Base-by-base conservation (phyloP, 2,113 vertebrate species). In the Xenotilapia leptura region DNA sequence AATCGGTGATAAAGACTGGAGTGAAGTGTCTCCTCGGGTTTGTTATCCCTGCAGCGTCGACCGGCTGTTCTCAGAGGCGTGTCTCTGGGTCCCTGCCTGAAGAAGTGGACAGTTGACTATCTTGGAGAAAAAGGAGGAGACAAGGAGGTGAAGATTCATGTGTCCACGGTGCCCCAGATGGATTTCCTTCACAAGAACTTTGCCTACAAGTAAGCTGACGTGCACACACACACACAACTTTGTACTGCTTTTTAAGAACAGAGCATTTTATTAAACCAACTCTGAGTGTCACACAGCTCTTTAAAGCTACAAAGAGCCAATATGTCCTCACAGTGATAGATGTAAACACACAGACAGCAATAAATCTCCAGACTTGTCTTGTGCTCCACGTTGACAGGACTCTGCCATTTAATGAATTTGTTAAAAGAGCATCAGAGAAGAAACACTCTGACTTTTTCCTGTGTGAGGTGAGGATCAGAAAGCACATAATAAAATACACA, bases 101-200 rank as follows among this genome's bases (percentile, higher is more conserved):
- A 96, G 26, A 97, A 95, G 82, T 99, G 98, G 99, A 98, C 97
- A 1, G 88, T 90, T 54, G 97, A 97, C 60, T 98, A 99, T 89
- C 95, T 99, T 11, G 92, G 93, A 80, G 92, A 94, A 14, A 94
- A 88, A 0, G 98, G 97, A 62, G 97, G 97, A 17, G 86, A 87
- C 38, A 96, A 92, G 86, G 97, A 97, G 68, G 98, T 99, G 31
- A 99, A 98, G 92, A 92, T 99, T 23, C 99, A 99, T 2, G 98
- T 99, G 4, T 97, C 98, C 36, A 38, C 95, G 0, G 96, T 96
- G 42, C 93, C 98, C 40, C 97, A 97, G 95, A 98, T 99, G 98
- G 97, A 99, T 93, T 99, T 99, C 95, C 97, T 99, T 65, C 97
- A 95, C 92, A 99, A 99, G 95, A 99, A 99, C 95, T 99, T 99